Conservation (phyloP, 1,140 invertebrate genomes). For the Coboldia fuscipes region DNA sequence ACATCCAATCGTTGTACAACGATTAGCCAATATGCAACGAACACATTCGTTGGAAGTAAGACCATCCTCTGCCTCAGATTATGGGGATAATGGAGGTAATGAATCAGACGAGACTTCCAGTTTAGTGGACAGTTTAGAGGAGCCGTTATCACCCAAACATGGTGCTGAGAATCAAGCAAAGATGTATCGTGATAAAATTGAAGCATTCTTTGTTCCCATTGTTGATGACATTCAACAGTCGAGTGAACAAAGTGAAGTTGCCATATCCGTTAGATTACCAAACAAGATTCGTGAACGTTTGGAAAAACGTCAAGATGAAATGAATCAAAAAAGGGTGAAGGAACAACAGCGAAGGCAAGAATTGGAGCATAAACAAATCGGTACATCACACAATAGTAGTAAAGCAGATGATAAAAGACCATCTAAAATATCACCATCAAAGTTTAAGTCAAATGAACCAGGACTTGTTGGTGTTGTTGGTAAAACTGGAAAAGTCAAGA, state of each 20-base stretch:
- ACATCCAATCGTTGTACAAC: background rate
- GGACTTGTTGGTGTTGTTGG: background rate
- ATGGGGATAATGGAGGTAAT: constrained; percentile 1
- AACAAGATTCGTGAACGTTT: constrained; percentile 1
- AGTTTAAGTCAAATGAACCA: too few species aligned
- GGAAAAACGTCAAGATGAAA: background rate
- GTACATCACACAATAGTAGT: too few species aligned
- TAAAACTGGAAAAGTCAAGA: background rate
- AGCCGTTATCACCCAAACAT: background rate
- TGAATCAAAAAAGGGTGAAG: background rate
- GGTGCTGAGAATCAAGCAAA: too few species aligned
- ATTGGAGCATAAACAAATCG: background rate
- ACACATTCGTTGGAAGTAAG: constrained; percentile 3
- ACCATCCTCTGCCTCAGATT: constrained; percentile 2
- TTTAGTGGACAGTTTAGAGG: constrained; percentile 4
- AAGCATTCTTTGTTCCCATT: constrained; percentile 5
- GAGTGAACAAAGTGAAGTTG: constrained; percentile 1
- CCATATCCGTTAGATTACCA: constrained; percentile 1
- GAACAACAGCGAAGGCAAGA: background rate
- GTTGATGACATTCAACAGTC: background rate
- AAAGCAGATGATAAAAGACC: background rate
- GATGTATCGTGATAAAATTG: background rate
- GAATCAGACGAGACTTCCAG: constrained; percentile 2
- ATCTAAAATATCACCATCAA: background rate
- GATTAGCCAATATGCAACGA: background rate